phyloP scores from a whole-genome alignment of 1,140 invertebrate species.

The Orchestia grillus region DNA sequence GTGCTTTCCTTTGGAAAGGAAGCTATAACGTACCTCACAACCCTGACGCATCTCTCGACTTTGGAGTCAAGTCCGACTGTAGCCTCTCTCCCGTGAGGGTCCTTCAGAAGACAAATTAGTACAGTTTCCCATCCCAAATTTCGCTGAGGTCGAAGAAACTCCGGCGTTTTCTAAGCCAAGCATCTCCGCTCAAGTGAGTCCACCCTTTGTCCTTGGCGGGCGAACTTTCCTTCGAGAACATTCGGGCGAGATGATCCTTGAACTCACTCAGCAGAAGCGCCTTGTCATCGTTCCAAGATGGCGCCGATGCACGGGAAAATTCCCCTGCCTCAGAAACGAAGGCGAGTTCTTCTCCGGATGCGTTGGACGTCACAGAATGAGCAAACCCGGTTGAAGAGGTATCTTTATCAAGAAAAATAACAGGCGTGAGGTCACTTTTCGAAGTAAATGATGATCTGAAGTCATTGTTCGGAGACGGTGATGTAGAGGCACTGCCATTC shows the following conservation, averaged over 20 bases:
- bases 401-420: not conserved
- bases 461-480: too few species aligned
- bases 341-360: not conserved
- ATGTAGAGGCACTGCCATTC: not conserved
- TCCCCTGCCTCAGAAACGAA: not conserved
- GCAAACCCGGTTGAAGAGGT: too few species aligned
- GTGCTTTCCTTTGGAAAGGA: too few species aligned
- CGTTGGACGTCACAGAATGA: not conserved
- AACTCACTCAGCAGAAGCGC: not conserved
- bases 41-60: too few species aligned
- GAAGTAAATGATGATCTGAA: not conserved
- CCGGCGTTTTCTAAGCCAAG: conserved; percentile 7
- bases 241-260: not conserved
- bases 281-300: not conserved
- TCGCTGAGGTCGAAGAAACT: conserved; percentile 21
- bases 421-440: not conserved
- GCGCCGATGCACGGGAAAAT: not conserved
- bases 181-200: not conserved
- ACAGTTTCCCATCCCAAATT: not conserved
- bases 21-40: too few species aligned
- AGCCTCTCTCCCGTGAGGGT: too few species aligned
- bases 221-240: not conserved
- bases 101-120: not conserved
- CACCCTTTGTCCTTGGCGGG: not conserved
- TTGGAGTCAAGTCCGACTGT: too few species aligned